phyloP scores from a whole-genome alignment of 2,113 vertebrate genomes.

The Hyaena hyaena region DNA sequence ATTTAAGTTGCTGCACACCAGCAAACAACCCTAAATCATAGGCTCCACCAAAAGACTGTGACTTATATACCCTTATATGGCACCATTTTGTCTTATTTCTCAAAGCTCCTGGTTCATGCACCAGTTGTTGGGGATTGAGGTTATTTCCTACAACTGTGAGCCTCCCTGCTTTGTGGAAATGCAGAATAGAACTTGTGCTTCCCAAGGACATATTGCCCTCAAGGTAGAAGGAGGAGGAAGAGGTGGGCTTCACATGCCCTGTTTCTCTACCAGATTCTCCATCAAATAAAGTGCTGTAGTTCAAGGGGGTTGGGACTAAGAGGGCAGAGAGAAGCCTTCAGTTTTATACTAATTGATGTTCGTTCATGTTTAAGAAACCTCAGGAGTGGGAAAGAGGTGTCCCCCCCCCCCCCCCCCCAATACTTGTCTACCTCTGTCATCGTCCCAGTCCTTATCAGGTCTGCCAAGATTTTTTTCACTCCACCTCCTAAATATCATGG shows the following conservation, averaged over 20 bases:
- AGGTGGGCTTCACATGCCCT: background rate
- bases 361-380: background rate
- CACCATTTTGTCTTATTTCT: background rate
- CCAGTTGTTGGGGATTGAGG: background rate
- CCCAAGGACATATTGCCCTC: background rate
- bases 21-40: background rate
- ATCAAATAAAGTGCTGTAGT: background rate
- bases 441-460: fast-evolving
- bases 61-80: background rate
- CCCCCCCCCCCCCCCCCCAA: background rate
- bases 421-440: background rate
- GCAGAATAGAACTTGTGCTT: background rate
- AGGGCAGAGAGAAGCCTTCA: background rate
- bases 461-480: fast-evolving
- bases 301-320: background rate
- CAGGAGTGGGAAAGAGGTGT: background rate
- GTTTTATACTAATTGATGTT: background rate
- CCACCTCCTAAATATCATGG: too few relatives aligned
- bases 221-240: background rate
- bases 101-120: background rate
- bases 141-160: background rate
- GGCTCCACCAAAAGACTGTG: background rate
- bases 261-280: background rate
- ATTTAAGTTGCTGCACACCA: background rate
- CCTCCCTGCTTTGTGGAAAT: background rate